These are phyloP conservation scores for Heliconius hewitsoni DNA, from an alignment of 1,140 invertebrate genomes.

Conservation along the genomic window DNA sequence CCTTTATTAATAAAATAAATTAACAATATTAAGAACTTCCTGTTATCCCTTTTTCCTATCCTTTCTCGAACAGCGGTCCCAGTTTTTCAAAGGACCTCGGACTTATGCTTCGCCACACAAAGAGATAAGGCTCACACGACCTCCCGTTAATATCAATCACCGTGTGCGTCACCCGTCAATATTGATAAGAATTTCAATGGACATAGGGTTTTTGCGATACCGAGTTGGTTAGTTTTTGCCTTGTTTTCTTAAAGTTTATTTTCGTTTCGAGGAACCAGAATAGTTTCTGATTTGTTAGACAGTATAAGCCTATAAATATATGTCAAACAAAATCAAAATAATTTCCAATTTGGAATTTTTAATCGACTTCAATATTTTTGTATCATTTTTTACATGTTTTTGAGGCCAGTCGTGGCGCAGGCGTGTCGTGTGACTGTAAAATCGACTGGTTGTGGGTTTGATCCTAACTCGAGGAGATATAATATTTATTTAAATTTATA, in stretches of 20 bases:
- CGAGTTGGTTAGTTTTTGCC: constrained; percentile 13
- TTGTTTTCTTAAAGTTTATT: constrained; percentile 15
- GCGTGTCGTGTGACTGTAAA: no score
- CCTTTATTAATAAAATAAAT: neutral
- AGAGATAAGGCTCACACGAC: constrained; percentile 55
- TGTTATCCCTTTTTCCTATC: constrained; percentile 15
- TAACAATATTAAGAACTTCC: neutral
- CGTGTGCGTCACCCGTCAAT: constrained; percentile 47
- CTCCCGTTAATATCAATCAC: constrained; percentile 66
- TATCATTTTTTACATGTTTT: no score
- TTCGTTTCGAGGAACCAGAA: neutral
- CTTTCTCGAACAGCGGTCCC: constrained; percentile 34
- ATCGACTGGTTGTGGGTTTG: no score
- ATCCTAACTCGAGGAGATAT: no score
- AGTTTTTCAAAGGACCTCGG: constrained; percentile 39
- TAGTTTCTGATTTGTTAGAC: neutral
- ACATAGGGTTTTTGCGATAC: constrained; percentile 34
- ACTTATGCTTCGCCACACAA: constrained; percentile 50
- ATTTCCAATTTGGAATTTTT: no score
- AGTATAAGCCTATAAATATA: neutral
- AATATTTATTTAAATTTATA: no score
- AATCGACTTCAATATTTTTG: no score
- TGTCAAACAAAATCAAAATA: neutral
- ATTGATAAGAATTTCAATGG: constrained; percentile 60
- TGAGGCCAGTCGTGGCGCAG: no score